Conservation (phyloP, 2,888 invertebrate species). For the Nebria brevicollis region DNA sequence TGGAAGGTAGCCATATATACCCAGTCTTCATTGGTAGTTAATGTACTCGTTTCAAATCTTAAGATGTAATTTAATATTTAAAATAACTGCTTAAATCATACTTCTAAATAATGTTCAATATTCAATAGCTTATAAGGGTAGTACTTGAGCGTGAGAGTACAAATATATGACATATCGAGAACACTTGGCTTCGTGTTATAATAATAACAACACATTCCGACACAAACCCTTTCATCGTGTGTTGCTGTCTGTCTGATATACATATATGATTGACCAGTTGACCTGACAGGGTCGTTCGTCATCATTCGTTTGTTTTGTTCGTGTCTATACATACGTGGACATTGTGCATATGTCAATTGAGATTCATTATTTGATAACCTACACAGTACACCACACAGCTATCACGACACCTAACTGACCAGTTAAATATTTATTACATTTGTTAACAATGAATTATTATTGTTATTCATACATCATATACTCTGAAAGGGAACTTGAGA, state of each 20-base stretch:
- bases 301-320: conserved; percentile 1
- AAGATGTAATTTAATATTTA: too few relatives aligned
- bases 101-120: too few relatives aligned
- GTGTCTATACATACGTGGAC: conserved; percentile 19
- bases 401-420: conserved; percentile 34
- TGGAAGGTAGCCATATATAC: not conserved
- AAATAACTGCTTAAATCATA: too few relatives aligned
- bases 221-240: not conserved
- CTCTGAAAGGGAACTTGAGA: not conserved
- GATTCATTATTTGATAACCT: conserved; percentile 35
- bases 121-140: not conserved
- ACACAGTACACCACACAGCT: conserved; percentile 6
- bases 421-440: conserved; percentile 39
- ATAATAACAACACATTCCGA: not conserved
- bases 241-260: not conserved
- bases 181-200: not conserved
- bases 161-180: not conserved
- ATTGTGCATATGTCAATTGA: conserved; percentile 32
- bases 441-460: conserved; percentile 18
- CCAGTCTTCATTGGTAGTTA: too few relatives aligned
- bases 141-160: not conserved
- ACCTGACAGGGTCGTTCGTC: conserved; percentile 1
- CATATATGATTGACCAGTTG: not conserved
- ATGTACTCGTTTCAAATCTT: too few relatives aligned
- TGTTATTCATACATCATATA: not conserved